A percentile compares a stretch with the other conserved stretches of the same genome.
These are phyloP conservation scores for Aporophyla nigra DNA, from an alignment of 2,888 invertebrate species.

Conservation along the genomic window DNA sequence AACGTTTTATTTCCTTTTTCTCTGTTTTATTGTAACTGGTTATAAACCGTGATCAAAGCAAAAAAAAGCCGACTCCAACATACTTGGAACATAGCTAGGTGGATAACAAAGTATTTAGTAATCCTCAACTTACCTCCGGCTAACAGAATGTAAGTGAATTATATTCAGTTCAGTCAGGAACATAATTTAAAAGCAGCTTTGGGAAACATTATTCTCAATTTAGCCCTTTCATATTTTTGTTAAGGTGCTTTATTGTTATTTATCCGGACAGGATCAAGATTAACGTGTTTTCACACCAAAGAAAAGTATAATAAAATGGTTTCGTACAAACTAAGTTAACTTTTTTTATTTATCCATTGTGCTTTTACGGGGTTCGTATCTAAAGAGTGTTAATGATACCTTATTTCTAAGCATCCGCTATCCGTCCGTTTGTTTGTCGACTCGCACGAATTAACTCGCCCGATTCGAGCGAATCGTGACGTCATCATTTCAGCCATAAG, in stretches of 20 bases:
- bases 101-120: not conserved
- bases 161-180: slow-evolving; percentile 23
- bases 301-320: not conserved
- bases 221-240: slow-evolving; percentile 59
- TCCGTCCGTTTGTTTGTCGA: too few species aligned
- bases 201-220: slow-evolving; percentile 64
- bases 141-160: slow-evolving; percentile 33
- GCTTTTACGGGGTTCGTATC: too few species aligned
- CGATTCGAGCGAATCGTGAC: too few species aligned
- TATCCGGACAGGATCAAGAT: slow-evolving; percentile 44
- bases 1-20: too few species aligned
- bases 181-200: slow-evolving; percentile 51
- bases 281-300: slow-evolving; percentile 27
- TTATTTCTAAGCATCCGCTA: too few species aligned
- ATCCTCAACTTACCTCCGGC: not conserved
- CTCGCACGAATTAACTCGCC: too few species aligned
- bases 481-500: too few species aligned
- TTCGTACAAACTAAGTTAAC: not conserved
- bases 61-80: not conserved
- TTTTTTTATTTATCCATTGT: not conserved
- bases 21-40: too few species aligned
- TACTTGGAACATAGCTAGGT: not conserved
- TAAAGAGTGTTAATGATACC: too few species aligned
- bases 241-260: slow-evolving; percentile 36
- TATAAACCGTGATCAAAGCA: too few species aligned